A percentile compares a stretch with the other conserved stretches of the same genome.
These are phyloP conservation scores for Chaenogobius annularis DNA, from an alignment of 2,113 vertebrate genomes.

Conservation along the genomic window DNA sequence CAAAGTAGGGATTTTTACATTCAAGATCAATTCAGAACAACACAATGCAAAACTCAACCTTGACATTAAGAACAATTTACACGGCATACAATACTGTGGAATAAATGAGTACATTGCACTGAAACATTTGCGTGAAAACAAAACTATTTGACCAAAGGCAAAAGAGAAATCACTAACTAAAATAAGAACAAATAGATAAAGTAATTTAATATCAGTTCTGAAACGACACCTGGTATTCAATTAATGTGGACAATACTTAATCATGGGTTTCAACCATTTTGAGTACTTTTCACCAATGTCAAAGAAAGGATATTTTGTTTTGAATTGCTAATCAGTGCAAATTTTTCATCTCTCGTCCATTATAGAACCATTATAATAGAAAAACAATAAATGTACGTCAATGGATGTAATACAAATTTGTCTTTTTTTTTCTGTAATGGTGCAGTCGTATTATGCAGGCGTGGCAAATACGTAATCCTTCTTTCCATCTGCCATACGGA, in stretches of 20 bases:
- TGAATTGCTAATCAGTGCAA: too few species aligned
- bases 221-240: not conserved
- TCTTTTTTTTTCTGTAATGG: not conserved
- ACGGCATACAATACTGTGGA: not conserved
- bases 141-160: too few species aligned
- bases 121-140: not conserved
- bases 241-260: not conserved
- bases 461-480: not conserved
- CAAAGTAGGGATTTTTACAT: conserved; percentile 28
- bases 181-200: too few species aligned
- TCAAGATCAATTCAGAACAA: not conserved
- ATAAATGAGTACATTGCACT: not conserved
- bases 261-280: not conserved
- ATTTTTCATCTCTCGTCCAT: too few species aligned
- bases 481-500: conserved; percentile 52
- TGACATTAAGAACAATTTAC: not conserved
- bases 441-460: not conserved
- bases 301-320: too few species aligned
- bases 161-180: too few species aligned
- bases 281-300: too few species aligned
- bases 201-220: not conserved
- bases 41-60: conserved; percentile 1
- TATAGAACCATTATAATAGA: too few species aligned
- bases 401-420: not conserved
- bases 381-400: too few species aligned